Base-by-base conservation (phyloP, 30 jellyfish, hydroid and myxozoan species). In the Aurelia aurita complex sp. Pacific region DNA sequence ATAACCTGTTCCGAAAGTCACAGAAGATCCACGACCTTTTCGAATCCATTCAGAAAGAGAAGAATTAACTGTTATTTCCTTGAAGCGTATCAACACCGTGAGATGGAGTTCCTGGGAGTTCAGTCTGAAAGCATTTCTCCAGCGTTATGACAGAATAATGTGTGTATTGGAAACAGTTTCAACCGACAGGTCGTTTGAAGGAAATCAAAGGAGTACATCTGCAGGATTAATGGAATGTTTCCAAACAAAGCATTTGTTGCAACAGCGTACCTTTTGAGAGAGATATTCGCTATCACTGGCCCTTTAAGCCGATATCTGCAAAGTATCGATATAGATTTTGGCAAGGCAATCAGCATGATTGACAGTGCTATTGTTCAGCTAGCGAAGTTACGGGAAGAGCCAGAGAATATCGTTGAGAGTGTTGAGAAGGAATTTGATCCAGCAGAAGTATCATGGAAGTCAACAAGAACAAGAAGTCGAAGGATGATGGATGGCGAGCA, bases 301-400 rank as follows among this genome's bases (percentile, higher is more conserved):
- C 67, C 80, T 17, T 78, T 64, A 78, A 78, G 88, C 88, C 64
- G 80, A 78, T 78, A 78, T 78, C 55, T 43, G 32, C 88, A 78
- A 62, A 59, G 80, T 29, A 29, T 64, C 6, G 52, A 40, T 9
- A 40, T 40, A 3, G 52, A 40, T 40, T 40, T 40, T 40, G 52
- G 52, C 52, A 78, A 59, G 65, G 88, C 88, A 61, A 59, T 78
- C 79, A 78, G 80, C 80, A 63, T 78, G 81, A 64, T 78, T 59
- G 88, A 78, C 86, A 75, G 86, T 55, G 79, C 75, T 43, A 10
- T 75, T 75, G 76, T 42, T 52, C 76, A 53, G 60, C 76, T 75
- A 75, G 40, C 86, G 11, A 75, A 50, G 77, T 75, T 75, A 75
- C 86, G 86, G 74, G 86, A 34, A 79, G 42, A 79, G 89, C 89